phyloP scores from a whole-genome alignment of 2,888 invertebrate species.

The Teleogryllus oceanicus region DNA sequence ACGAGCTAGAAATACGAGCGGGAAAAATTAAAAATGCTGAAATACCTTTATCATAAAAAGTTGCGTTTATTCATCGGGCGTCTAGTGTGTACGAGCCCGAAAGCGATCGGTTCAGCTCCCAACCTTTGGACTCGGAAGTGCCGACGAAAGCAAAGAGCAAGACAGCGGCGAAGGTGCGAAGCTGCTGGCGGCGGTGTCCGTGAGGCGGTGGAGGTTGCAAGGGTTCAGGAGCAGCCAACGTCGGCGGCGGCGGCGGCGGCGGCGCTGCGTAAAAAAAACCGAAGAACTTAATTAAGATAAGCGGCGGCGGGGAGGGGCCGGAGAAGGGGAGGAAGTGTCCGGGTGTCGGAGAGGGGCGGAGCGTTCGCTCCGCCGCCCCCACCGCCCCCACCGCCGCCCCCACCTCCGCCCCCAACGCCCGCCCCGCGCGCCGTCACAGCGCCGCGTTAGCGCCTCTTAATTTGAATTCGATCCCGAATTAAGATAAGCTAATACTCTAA shows the following conservation, averaged over 20 bases:
- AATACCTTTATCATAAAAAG: too few species aligned
- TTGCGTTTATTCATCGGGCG: too few species aligned
- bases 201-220: not conserved
- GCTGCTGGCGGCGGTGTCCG: not conserved
- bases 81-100: too few species aligned
- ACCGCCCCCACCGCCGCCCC: not conserved
- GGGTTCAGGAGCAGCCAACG: not conserved
- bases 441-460: conserved; percentile 24
- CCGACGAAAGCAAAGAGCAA: not conserved
- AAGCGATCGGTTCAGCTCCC: too few species aligned
- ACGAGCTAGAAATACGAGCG: too few species aligned
- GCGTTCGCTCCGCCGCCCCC: not conserved
- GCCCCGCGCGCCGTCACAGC: not conserved
- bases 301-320: not conserved
- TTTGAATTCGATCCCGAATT: conserved; percentile 26
- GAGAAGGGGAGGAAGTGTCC: conserved; percentile 20
- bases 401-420: conserved; percentile 3
- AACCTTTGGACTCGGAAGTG: not conserved
- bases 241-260: too few species aligned
- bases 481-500: conserved; percentile 23
- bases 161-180: not conserved
- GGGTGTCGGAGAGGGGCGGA: not conserved
- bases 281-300: conserved; percentile 25
- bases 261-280: not conserved
- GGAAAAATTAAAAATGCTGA: too few species aligned